Percentiles rank a stretch among this genome's conserved stretches.
phyloP scores from a whole-genome alignment of 2,888 invertebrate genomes.

The Frankliniella fusca region DNA sequence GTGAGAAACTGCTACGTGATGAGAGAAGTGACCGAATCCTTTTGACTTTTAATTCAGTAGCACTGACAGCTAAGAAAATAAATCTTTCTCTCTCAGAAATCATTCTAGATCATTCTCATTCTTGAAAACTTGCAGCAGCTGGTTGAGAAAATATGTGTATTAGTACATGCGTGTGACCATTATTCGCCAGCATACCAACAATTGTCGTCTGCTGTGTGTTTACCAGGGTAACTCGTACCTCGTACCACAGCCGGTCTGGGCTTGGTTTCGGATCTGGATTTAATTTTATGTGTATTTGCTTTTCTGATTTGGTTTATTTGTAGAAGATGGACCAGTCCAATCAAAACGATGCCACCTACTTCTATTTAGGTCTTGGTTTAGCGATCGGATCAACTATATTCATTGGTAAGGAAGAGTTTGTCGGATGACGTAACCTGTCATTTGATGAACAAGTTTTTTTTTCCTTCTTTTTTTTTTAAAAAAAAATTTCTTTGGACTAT shows the following conservation, averaged over 20 bases:
- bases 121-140: neutral
- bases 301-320: neutral
- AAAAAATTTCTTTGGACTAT: neutral
- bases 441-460: neutral
- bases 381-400: slow-evolving; percentile 77
- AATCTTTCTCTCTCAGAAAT: neutral
- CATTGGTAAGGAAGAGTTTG: slow-evolving; percentile 57
- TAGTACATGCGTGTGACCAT: neutral
- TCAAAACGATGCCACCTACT: slow-evolving; percentile 43
- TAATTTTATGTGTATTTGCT: neutral
- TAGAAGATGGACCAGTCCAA: neutral
- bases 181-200: neutral
- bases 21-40: neutral
- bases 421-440: neutral
- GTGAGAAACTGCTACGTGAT: neutral
- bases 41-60: too few relatives aligned
- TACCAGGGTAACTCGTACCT: neutral
- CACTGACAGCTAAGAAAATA: neutral
- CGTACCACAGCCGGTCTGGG: neutral
- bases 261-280: neutral
- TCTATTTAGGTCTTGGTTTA: slow-evolving; percentile 68
- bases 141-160: too few relatives aligned
- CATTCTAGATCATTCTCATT: neutral
- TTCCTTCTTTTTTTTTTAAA: too few relatives aligned
- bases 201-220: neutral